phyloP scores from a whole-genome alignment of 2,888 invertebrate species.

The Polyploca ridens region DNA sequence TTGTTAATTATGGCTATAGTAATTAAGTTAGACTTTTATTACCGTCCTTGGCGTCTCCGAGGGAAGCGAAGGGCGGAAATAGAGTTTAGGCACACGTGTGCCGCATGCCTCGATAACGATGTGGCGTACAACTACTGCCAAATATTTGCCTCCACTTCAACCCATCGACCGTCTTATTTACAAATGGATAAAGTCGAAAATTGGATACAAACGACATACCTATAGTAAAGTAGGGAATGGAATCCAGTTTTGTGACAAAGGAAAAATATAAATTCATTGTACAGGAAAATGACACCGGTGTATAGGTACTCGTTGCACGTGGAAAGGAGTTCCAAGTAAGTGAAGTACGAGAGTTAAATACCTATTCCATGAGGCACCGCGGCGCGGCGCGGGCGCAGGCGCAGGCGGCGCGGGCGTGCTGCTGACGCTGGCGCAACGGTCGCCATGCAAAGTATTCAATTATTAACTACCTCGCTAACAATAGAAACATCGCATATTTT shows the following conservation, averaged over 20 bases:
- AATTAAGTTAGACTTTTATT: constrained; percentile 72
- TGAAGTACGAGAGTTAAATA: constrained; percentile 42
- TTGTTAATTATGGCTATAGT: constrained; percentile 59
- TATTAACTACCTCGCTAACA: constrained; percentile 48
- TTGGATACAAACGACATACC: constrained; percentile 19
- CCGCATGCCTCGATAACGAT: constrained; percentile 71
- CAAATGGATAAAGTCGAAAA: constrained; percentile 28
- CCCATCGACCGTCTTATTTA: constrained; percentile 26
- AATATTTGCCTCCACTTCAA: constrained; percentile 32
- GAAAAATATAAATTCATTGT: constrained; percentile 60
- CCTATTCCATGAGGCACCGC: constrained; percentile 41
- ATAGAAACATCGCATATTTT: constrained; percentile 56
- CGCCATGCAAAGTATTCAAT: constrained; percentile 40
- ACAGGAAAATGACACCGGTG: constrained; percentile 64
- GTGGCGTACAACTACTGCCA: constrained; percentile 36
- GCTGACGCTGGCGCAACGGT: constrained; percentile 35
- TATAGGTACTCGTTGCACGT: constrained; percentile 56
- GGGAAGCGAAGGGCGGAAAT: constrained; percentile 77
- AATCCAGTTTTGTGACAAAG: constrained; percentile 47
- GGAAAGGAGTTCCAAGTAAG: constrained; percentile 65
- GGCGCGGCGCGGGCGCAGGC: constrained; percentile 30
- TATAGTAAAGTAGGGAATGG: constrained; percentile 32
- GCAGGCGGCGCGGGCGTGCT: constrained; percentile 28
- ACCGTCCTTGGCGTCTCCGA: constrained; percentile 68
- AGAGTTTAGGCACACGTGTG: constrained; percentile 70